Percentiles rank a stretch among this genome's conserved stretches.
These are phyloP conservation scores for Herminia tarsipennalis DNA, from an alignment of 2,888 invertebrate species.

Conservation along the genomic window DNA sequence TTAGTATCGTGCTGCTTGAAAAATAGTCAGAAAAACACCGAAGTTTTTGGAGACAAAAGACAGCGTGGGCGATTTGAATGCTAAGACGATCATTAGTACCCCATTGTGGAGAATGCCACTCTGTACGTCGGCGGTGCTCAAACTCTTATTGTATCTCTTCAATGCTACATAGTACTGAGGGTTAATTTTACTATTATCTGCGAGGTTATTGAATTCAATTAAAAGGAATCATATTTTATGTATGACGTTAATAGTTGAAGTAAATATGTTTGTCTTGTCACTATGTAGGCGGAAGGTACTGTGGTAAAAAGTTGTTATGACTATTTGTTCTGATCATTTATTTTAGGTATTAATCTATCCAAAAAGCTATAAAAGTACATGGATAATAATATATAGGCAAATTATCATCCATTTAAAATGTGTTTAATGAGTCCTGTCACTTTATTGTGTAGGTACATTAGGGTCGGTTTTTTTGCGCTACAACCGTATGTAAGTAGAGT, in stretches of 20 bases:
- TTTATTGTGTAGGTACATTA: too few relatives aligned
- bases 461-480: too few relatives aligned
- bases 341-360: too few relatives aligned
- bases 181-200: constrained; percentile 43
- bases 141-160: constrained; percentile 48
- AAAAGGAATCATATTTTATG: constrained; percentile 34
- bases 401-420: too few relatives aligned
- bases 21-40: constrained; percentile 76
- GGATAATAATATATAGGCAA: too few relatives aligned
- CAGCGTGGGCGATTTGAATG: constrained; percentile 81
- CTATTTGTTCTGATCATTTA: constrained; percentile 7
- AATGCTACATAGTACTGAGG: constrained; percentile 28
- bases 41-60: constrained; percentile 79
- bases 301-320: constrained; percentile 7
- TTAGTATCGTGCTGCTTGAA: constrained; percentile 74
- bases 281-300: constrained; percentile 19
- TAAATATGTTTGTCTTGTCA: constrained; percentile 18
- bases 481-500: too few relatives aligned
- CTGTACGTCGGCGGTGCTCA: constrained; percentile 58
- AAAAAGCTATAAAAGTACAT: too few relatives aligned
- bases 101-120: constrained; percentile 62
- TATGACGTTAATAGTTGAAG: constrained; percentile 18
- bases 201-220: constrained; percentile 45
- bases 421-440: too few relatives aligned
- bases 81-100: constrained; percentile 80